Conservation (phyloP, 2,797 vertebrate species). For the Falco rusticolus region DNA sequence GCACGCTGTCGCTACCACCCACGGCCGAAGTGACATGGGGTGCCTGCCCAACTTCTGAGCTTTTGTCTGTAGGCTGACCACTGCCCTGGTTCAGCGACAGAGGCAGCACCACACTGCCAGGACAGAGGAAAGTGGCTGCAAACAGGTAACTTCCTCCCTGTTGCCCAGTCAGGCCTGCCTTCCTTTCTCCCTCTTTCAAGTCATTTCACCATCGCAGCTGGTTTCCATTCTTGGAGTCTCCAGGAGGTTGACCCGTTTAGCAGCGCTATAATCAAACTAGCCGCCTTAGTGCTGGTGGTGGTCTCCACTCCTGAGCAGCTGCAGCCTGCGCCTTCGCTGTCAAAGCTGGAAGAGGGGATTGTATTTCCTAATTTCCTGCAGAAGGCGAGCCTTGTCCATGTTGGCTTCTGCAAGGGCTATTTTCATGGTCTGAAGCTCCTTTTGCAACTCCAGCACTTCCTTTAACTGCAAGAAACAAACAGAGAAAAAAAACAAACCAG, state of each 20-base stretch:
- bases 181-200: not conserved
- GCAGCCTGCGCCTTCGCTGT: slow-evolving; percentile 18
- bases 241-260: not conserved
- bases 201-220: not conserved
- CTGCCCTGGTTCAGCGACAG: not conserved
- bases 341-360: slow-evolving; percentile 90
- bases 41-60: not conserved
- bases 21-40: not conserved
- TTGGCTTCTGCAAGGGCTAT: slow-evolving; percentile 84
- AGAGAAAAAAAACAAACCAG: not conserved
- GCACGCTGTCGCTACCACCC: not conserved
- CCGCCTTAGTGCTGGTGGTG: slow-evolving; percentile 63
- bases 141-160: not conserved
- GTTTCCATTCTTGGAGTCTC: not conserved
- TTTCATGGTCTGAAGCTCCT: slow-evolving; percentile 81
- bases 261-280: not conserved
- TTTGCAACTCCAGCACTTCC: slow-evolving; percentile 75
- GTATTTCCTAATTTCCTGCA: slow-evolving; percentile 91
- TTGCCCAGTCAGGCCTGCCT: not conserved
- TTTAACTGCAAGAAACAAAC: slow-evolving; percentile 59
- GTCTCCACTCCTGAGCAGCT: slow-evolving; percentile 42
- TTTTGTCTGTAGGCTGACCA: not conserved
- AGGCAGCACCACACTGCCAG: not conserved
- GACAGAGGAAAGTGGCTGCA: not conserved
- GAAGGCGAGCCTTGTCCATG: slow-evolving; percentile 86